Percentiles rank a stretch among this genome's conserved stretches.
Conservation (phyloP, 2,888 invertebrate species). For the Neocrepidodera transversa region DNA sequence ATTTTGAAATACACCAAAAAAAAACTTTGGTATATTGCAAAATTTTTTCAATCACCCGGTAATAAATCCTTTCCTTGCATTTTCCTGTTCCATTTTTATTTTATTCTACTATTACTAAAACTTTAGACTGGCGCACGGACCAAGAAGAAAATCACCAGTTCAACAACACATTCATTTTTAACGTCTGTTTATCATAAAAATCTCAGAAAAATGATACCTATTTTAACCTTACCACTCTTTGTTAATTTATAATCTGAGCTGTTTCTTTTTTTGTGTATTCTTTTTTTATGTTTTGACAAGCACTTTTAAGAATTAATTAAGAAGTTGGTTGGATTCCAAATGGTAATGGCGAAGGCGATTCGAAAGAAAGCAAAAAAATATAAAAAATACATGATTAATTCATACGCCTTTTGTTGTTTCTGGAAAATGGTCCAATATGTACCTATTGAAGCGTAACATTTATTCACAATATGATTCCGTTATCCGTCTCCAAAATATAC, state of each 20-base stretch:
- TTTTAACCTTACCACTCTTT: slow-evolving; percentile 37
- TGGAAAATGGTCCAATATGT: background rate
- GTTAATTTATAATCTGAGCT: slow-evolving; percentile 36
- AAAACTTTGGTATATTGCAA: no score
- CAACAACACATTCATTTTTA: slow-evolving; percentile 40
- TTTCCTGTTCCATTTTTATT: no score
- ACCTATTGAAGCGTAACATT: no score
- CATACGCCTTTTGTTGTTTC: slow-evolving; percentile 13
- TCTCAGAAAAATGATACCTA: slow-evolving; percentile 42
- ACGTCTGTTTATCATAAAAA: slow-evolving; percentile 39
- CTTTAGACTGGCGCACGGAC: slow-evolving; percentile 9
- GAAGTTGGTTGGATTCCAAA: slow-evolving; percentile 40
- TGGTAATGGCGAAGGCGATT: slow-evolving; percentile 34
- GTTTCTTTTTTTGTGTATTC: slow-evolving; percentile 31
- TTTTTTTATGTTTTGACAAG: slow-evolving; percentile 33
- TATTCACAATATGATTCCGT: no score
- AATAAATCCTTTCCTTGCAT: no score
- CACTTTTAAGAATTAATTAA: slow-evolving; percentile 41
- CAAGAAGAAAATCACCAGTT: slow-evolving; percentile 17
- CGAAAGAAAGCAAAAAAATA: slow-evolving; percentile 11
- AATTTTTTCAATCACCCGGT: no score
- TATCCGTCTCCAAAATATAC: no score
- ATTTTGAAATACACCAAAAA: no score
- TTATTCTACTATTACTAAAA: no score
- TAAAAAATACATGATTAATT: slow-evolving; percentile 21